Evolutionary conservation across 2,888 invertebrate genomes (phyloP).

Genomic region (Aleiodes alternator): DNA sequence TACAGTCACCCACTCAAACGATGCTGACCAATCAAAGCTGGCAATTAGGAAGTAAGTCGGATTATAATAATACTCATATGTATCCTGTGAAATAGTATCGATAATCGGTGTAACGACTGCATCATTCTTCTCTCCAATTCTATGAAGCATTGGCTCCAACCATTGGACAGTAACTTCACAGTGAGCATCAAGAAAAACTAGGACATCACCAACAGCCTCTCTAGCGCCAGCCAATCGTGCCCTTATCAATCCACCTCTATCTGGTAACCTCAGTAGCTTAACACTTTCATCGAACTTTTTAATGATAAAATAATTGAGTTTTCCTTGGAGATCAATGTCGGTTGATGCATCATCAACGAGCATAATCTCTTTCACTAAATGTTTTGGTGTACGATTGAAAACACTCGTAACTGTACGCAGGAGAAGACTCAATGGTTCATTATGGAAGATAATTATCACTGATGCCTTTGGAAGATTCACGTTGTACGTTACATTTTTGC

Average conservation of each 20-base stretch:
- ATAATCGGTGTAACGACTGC: conserved; percentile 96
- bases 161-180: conserved; percentile 90
- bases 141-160: conserved; percentile 91
- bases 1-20: conserved; percentile 94
- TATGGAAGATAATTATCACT: conserved; percentile 91
- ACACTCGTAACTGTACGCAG: conserved; percentile 92
- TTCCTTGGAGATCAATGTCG: conserved; percentile 82
- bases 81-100: conserved; percentile 91
- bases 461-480: conserved; percentile 83
- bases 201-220: conserved; percentile 86
- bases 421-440: conserved; percentile 92
- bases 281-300: conserved; percentile 84
- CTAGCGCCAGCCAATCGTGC: conserved; percentile 93
- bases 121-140: conserved; percentile 87
- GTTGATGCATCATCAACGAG: conserved; percentile 96
- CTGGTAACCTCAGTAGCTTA: conserved; percentile 83
- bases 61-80: conserved; percentile 82
- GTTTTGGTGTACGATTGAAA: conserved; percentile 84
- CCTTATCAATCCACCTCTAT: conserved; percentile 90
- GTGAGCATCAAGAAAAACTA: conserved; percentile 94
- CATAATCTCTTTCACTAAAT: conserved; percentile 91
- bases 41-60: conserved; percentile 81
- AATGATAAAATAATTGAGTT: conserved; percentile 88
- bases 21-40: conserved; percentile 91
- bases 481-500: conserved; percentile 80